Conservation (phyloP, 2,888 invertebrate genomes). For the Diaperis boleti region DNA sequence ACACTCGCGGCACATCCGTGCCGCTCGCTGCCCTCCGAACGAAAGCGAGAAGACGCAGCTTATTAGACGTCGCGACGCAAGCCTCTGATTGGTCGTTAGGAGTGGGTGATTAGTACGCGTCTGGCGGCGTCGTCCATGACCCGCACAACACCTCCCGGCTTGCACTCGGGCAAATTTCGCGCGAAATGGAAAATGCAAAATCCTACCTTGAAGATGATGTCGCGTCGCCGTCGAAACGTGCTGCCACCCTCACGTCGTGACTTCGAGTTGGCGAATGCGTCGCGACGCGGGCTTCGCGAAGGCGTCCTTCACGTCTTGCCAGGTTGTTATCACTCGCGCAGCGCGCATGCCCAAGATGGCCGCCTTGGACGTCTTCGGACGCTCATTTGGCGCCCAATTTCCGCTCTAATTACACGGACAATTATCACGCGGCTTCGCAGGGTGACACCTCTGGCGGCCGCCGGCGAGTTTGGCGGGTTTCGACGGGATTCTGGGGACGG, state of each 20-base stretch:
- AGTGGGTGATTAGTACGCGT: slow-evolving; percentile 53
- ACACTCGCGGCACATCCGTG: neutral
- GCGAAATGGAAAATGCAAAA: slow-evolving; percentile 12
- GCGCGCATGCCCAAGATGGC: slow-evolving; percentile 64
- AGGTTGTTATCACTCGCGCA: too few relatives aligned
- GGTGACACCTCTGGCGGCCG: neutral
- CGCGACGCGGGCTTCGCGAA: slow-evolving; percentile 53
- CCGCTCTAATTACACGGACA: slow-evolving; percentile 55
- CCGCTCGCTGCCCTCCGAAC: slow-evolving; percentile 38
- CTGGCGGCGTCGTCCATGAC: slow-evolving; percentile 53
- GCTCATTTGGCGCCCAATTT: slow-evolving; percentile 58
- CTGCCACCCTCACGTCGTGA: slow-evolving; percentile 44
- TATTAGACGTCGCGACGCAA: slow-evolving; percentile 58
- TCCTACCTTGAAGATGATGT: slow-evolving; percentile 38
- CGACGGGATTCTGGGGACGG: slow-evolving; percentile 3
- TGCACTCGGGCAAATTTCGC: slow-evolving; percentile 46
- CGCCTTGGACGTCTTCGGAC: slow-evolving; percentile 52
- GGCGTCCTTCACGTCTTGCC: slow-evolving; percentile 49
- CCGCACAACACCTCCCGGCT: slow-evolving; percentile 58
- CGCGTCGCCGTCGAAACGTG: slow-evolving; percentile 6
- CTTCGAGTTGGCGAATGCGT: slow-evolving; percentile 61
- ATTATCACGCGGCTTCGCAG: slow-evolving; percentile 34
- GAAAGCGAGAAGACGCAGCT: slow-evolving; percentile 57
- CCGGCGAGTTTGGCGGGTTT: slow-evolving; percentile 16
- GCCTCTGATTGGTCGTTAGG: slow-evolving; percentile 55